These are phyloP conservation scores for Macrochelys suwanniensis DNA, from an alignment of 2,797 vertebrate species.

Conservation along the genomic window DNA sequence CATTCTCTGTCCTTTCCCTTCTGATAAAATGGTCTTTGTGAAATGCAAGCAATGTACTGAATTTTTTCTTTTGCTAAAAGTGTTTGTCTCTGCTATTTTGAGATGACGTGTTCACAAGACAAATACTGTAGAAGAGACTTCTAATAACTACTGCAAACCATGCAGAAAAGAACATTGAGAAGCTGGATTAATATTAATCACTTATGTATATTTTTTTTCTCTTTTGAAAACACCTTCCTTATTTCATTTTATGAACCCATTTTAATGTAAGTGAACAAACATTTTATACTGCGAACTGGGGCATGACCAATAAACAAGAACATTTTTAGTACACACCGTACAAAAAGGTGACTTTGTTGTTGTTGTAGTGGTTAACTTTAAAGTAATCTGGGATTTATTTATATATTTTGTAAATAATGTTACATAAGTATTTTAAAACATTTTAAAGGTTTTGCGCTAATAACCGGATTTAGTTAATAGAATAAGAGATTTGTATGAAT, in stretches of 20 bases:
- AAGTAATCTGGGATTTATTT: slow-evolving; percentile 79
- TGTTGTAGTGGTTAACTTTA: slow-evolving; percentile 74
- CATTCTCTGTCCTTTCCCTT: slow-evolving; percentile 57
- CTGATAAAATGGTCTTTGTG: slow-evolving; percentile 73
- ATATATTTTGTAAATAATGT: slow-evolving; percentile 84
- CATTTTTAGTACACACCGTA: slow-evolving; percentile 74
- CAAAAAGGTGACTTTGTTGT: slow-evolving; percentile 74
- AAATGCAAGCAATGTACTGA: slow-evolving; percentile 63
- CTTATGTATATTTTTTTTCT: slow-evolving; percentile 84
- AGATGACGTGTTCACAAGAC: slow-evolving; percentile 82
- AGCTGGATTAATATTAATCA: slow-evolving; percentile 77
- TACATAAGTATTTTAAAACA: slow-evolving; percentile 76
- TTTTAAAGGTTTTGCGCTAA: slow-evolving; percentile 70
- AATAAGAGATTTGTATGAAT: slow-evolving; percentile 59
- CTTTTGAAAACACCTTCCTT: slow-evolving; percentile 60
- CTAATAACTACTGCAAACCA: slow-evolving; percentile 70
- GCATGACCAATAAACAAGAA: slow-evolving; percentile 74
- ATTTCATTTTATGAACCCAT: slow-evolving; percentile 67
- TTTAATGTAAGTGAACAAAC: slow-evolving; percentile 83
- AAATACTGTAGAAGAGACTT: slow-evolving; percentile 81
- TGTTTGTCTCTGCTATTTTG: slow-evolving; percentile 75
- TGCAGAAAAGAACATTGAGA: slow-evolving; percentile 63
- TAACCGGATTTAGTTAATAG: slow-evolving; percentile 72
- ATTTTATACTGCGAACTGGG: slow-evolving; percentile 80
- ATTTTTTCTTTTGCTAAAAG: slow-evolving; percentile 56